Evolutionary conservation across 2,113 vertebrate genomes (phyloP), one percentile per base, ranked within the genome.

Genomic region (Scartelaos histophorus): DNA sequence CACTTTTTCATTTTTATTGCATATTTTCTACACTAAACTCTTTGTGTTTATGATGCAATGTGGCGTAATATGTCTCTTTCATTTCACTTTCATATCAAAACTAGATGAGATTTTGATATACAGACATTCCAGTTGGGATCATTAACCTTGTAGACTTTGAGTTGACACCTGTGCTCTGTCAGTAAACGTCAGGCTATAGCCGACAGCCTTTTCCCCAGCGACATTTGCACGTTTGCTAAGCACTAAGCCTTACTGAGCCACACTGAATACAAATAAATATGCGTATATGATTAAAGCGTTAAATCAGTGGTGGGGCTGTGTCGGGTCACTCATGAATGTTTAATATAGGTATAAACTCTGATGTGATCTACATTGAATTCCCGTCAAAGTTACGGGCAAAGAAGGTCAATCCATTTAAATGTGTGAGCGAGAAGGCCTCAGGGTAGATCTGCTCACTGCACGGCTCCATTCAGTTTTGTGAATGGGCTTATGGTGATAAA

Each of bases 241-340:
- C 9, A 9, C 61, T n/a, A n/a, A n/a, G 21, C 61, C 11, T 9
- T 38, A 35, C 10, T 7, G 10, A 35, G 34, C 60, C 34, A n/a
- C 61, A 21, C 17, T n/a, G 61, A 43, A 64, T 64, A 21, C 61
- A 64, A 11, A 64, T 64, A 64, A 35, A 35, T 64, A n/a, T 5
- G 34, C 17, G 10, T 38, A 38, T 64, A 38, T 64, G 61, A 64
- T 64, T 64, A 64, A 64, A 64, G 61, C 35, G 0, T 64, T 64
- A 43, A 64, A 64, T 64, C 61, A 64, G 34, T 13, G 17, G 10
- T 17, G 43, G 7, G 1, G 17, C 9, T 0, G n/a, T 12, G 35
- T 12, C 35, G 16, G 9, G 19, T 64, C 34, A n/a, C 61, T 5
- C 61, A 21, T 64, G 17, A 38, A 64, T 64, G 19, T 61, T 61